phyloP scores from a whole-genome alignment of 2,797 vertebrate species.

The Mustela erminea region DNA sequence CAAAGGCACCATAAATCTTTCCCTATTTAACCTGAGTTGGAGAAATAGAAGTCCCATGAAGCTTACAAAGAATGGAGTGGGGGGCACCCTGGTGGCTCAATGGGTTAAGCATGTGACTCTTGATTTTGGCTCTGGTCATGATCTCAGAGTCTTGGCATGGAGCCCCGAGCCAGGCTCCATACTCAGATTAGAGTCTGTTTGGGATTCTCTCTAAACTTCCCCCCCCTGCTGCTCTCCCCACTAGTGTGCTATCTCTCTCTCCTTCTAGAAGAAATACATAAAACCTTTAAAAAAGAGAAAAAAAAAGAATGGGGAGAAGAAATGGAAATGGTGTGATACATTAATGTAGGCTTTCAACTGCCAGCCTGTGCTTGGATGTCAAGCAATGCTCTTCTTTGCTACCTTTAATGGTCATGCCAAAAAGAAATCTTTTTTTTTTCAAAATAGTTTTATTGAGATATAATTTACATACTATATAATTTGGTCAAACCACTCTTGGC shows the following conservation, averaged over 20 bases:
- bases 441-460: neutral
- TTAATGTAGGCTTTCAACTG: too few species aligned
- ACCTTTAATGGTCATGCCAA: too few species aligned
- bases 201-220: neutral
- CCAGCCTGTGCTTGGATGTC: too few species aligned
- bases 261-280: neutral
- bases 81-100: neutral
- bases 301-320: too few species aligned
- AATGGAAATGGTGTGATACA: too few species aligned
- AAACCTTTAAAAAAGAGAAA: too few species aligned
- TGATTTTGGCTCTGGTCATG: neutral
- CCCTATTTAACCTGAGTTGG: neutral
- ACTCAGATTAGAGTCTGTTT: neutral
- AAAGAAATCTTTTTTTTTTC: too few species aligned
- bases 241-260: neutral
- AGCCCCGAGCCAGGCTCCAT: neutral
- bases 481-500: neutral
- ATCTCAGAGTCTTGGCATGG: neutral
- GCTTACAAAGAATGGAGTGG: neutral
- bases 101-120: neutral
- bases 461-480: neutral
- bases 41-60: neutral
- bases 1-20: neutral
- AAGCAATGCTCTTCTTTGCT: too few species aligned
- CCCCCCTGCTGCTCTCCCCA: neutral